Evolutionary conservation across 2,113 vertebrate genomes (phyloP).

Genomic region (Microcebus jonahi): DNA sequence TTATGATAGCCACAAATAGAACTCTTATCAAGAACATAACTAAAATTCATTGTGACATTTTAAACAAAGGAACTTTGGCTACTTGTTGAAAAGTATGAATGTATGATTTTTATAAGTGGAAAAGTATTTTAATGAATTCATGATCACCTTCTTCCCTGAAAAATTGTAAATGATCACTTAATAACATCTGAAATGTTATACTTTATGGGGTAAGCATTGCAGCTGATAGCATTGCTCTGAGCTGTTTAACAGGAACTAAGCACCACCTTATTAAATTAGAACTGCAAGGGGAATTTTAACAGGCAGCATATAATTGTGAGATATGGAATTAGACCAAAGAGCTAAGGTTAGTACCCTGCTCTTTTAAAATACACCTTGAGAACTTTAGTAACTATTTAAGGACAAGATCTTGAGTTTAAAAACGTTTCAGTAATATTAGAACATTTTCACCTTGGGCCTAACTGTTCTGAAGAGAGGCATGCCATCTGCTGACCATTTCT

Average conservation of each 20-base stretch:
- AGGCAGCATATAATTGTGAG: slow-evolving; percentile 51
- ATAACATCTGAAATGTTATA: slow-evolving; percentile 44
- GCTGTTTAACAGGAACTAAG: slow-evolving; percentile 53
- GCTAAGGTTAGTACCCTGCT: slow-evolving; percentile 52
- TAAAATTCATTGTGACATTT: slow-evolving; percentile 44
- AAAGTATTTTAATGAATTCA: slow-evolving; percentile 40
- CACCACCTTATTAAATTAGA: slow-evolving; percentile 66
- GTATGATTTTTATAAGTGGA: slow-evolving; percentile 28
- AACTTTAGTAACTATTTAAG: slow-evolving; percentile 33
- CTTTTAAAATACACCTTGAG: slow-evolving; percentile 59
- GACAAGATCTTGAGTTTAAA: slow-evolving; percentile 6
- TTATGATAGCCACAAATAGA: slow-evolving; percentile 28
- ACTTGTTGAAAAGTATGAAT: background rate
- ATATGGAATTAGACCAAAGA: slow-evolving; percentile 59
- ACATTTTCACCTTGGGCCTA: slow-evolving; percentile 35
- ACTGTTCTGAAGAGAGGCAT: slow-evolving; percentile 38
- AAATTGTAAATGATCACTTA: slow-evolving; percentile 50
- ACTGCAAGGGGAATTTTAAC: slow-evolving; percentile 60
- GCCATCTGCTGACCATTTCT: slow-evolving; percentile 22
- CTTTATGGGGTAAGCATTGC: slow-evolving; percentile 3
- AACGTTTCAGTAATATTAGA: background rate
- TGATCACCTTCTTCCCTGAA: background rate
- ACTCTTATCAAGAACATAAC: slow-evolving; percentile 17
- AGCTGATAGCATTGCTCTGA: slow-evolving; percentile 49
- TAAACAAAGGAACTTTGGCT: background rate